These are phyloP conservation scores for Leptopilina boulardi DNA, from an alignment of 1,140 invertebrate genomes.

Conservation along the genomic window DNA sequence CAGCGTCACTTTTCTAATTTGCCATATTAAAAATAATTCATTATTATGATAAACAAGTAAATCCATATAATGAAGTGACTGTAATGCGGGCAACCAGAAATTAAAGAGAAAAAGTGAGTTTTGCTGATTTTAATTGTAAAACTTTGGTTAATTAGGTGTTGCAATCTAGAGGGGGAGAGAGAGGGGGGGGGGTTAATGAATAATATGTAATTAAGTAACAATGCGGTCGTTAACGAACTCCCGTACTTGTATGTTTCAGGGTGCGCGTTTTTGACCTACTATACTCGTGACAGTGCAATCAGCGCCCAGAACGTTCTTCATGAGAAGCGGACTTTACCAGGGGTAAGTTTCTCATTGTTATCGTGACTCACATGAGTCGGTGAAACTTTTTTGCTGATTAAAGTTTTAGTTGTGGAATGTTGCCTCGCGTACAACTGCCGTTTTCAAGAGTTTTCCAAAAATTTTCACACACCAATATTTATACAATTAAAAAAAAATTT, in stretches of 20 bases:
- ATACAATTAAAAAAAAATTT: too few species aligned
- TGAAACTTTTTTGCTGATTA: constrained; percentile 19
- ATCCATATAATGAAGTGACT: not conserved
- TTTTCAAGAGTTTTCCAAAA: not conserved
- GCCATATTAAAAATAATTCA: not conserved
- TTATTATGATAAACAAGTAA: not conserved
- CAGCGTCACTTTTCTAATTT: too few species aligned
- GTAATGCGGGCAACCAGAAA: not conserved
- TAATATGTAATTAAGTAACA: constrained; percentile 41
- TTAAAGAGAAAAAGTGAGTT: not conserved
- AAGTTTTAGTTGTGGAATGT: constrained; percentile 26
- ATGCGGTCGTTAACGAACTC: constrained; percentile 40
- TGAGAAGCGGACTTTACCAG: constrained; percentile 97
- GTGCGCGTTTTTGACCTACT: constrained; percentile 98
- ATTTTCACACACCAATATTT: not conserved
- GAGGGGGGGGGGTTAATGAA: not conserved
- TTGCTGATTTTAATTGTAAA: constrained; percentile 1
- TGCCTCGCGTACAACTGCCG: constrained; percentile 3
- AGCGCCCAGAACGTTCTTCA: constrained; percentile 94
- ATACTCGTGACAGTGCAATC: constrained; percentile 93
- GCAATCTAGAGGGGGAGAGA: not conserved
- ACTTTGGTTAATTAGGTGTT: constrained; percentile 8
- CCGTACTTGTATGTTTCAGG: constrained; percentile 81
- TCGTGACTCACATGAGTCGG: constrained; percentile 12
- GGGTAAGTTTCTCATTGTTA: constrained; percentile 84